Evolutionary conservation across 2,888 invertebrate genomes (phyloP).

Genomic region (Amphipyra berbera): DNA sequence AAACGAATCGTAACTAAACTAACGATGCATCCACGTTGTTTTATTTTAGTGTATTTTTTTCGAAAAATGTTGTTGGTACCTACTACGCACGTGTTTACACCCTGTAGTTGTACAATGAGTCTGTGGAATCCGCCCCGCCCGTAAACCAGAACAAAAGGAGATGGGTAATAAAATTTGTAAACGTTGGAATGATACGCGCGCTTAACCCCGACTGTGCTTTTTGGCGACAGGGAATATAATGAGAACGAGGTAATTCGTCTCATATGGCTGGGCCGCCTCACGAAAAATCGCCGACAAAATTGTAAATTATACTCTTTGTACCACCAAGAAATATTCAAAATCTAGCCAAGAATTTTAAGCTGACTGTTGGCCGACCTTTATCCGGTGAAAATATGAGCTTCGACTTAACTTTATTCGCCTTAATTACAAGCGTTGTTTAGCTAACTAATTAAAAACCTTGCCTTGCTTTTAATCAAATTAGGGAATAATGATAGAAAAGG

Average conservation of each 20-base stretch:
- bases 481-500: slow-evolving; percentile 43
- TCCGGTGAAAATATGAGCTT: slow-evolving; percentile 47
- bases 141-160: slow-evolving; percentile 80
- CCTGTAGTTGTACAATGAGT: slow-evolving; percentile 58
- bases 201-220: slow-evolving; percentile 80
- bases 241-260: slow-evolving; percentile 77
- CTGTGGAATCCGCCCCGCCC: slow-evolving; percentile 59
- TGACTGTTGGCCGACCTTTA: slow-evolving; percentile 45
- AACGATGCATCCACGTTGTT: slow-evolving; percentile 39
- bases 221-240: slow-evolving; percentile 77
- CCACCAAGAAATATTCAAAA: slow-evolving; percentile 35
- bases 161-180: slow-evolving; percentile 88
- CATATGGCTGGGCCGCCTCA: slow-evolving; percentile 64
- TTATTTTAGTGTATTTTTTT: slow-evolving; percentile 31
- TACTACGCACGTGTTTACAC: slow-evolving; percentile 40
- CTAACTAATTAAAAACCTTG: slow-evolving; percentile 52
- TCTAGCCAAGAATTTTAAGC: slow-evolving; percentile 44
- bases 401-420: slow-evolving; percentile 53
- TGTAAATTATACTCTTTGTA: slow-evolving; percentile 47
- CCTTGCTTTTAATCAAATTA: slow-evolving; percentile 53
- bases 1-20: slow-evolving; percentile 53
- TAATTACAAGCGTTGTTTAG: slow-evolving; percentile 56
- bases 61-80: slow-evolving; percentile 19
- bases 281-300: slow-evolving; percentile 63
- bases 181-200: slow-evolving; percentile 86